Conservation (phyloP, 2,888 invertebrate genomes). For the Pantelozetes paolii region DNA sequence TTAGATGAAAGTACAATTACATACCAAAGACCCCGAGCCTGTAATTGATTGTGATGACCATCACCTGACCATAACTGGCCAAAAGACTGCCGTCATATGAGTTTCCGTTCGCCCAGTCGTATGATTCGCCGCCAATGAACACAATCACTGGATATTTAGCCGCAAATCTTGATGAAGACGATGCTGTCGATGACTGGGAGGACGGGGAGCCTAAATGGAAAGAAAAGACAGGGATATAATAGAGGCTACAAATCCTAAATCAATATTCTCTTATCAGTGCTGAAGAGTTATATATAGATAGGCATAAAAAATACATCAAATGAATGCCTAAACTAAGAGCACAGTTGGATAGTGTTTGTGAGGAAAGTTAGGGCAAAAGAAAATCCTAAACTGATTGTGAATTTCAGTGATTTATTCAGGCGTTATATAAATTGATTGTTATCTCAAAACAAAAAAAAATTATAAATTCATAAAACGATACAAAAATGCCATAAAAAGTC, state of each 20-base stretch:
- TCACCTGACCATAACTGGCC: conserved; percentile 70
- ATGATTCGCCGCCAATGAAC: conserved; percentile 90
- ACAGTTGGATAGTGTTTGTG: neutral
- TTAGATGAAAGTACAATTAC: too few species aligned
- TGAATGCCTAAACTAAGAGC: neutral
- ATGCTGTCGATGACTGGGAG: neutral
- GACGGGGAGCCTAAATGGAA: neutral
- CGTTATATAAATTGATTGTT: too few species aligned
- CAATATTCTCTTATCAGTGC: conserved; percentile 12
- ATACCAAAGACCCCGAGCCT: conserved; percentile 75
- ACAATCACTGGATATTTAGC: conserved; percentile 67
- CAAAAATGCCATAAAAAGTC: too few species aligned
- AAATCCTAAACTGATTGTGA: conserved; percentile 10
- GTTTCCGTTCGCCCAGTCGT: conserved; percentile 94
- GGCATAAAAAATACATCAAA: neutral
- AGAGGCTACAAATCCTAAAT: neutral
- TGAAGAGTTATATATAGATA: neutral
- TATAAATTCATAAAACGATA: too few species aligned
- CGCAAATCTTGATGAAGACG: conserved; percentile 20
- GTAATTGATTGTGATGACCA: conserved; percentile 92
- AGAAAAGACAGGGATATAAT: neutral
- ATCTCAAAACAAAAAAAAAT: too few species aligned
- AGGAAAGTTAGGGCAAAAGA: neutral
- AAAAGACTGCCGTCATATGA: conserved; percentile 93
- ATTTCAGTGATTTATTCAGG: too few species aligned